Base-by-base conservation (phyloP, 2,888 invertebrate species). In the Lasioglossum figueresi region DNA sequence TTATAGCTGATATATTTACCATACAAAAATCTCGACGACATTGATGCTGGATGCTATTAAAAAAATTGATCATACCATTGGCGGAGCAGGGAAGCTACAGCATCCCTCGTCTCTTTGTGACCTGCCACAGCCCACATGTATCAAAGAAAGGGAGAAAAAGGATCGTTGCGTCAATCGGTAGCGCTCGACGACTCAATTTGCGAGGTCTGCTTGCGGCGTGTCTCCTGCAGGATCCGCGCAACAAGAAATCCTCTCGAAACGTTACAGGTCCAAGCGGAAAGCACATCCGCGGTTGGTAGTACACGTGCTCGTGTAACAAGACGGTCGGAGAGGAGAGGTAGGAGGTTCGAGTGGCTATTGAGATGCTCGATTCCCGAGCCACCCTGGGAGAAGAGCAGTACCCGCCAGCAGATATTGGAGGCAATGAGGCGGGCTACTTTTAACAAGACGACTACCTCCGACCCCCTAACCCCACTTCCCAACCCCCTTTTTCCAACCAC, bases 361-460 rank as follows among this genome's bases (percentile, higher is more conserved):
- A 94, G 93, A 92, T 94, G 92, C 92, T 91, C 88, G 91, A 89
- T 91, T 92, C 92, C 89, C 89, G 88, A 92, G 91, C 85, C 90
- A 89, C 90, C 90, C 92, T 89, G 88, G 89, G 87, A 90, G 89
- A 84, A 87, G 90, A 92, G 91, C 90, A 92, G 89, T 88, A 86
- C 88, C 90, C 87, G 88, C 88, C 87, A 88, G 88, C 91, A 93
- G 93, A 95, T 95, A 94, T 94, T 92, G 94, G 94, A 94, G 94
- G 94, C 95, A 95, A 95, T 94, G 95, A 95, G 94, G 93, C 95
- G 91, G 93, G 94, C 91, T 93, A 94, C 94, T 95, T 95, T 95
- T 95, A 95, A 95, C 95, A 95, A 95, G 95, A 93, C 90, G 90
- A 90, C 91, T 88, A 80, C 87, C 85, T 80, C 86, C 84, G 70